These are phyloP conservation scores for Drosophila simulans DNA, from an alignment of 1,140 invertebrate genomes.

Conservation along the genomic window DNA sequence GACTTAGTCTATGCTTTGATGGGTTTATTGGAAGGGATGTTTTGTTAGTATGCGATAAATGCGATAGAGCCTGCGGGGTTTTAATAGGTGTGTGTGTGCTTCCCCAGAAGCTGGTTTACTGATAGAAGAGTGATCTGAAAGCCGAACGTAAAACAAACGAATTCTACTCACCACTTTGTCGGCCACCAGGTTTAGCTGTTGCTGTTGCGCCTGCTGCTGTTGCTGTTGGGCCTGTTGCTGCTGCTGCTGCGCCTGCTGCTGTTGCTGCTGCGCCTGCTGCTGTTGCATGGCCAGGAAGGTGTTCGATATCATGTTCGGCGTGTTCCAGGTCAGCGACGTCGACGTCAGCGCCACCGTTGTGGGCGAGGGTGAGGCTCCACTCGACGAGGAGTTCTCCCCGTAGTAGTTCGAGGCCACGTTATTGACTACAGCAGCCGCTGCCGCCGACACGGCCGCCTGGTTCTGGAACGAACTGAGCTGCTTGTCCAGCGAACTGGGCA, in stretches of 20 bases:
- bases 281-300: conserved; percentile 83
- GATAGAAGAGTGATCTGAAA: conserved; percentile 18
- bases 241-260: conserved; percentile 71
- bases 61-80: conserved; percentile 28
- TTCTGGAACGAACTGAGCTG: conserved; percentile 80
- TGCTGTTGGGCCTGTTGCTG: conserved; percentile 59
- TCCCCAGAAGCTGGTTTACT: conserved; percentile 28
- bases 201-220: conserved; percentile 63
- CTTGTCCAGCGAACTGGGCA: conserved; percentile 78
- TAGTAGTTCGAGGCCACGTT: conserved; percentile 83
- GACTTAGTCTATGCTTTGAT: conserved; percentile 40
- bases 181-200: conserved; percentile 78
- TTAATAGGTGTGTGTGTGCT: conserved; percentile 24
- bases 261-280: conserved; percentile 74
- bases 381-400: conserved; percentile 81
- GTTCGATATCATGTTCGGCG: conserved; percentile 81
- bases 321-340: conserved; percentile 79
- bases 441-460: conserved; percentile 77
- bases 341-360: conserved; percentile 78
- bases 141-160: conserved; percentile 19
- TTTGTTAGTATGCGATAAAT: conserved; percentile 44
- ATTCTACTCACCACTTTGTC: conserved; percentile 79
- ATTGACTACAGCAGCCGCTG: conserved; percentile 72
- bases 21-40: conserved; percentile 5
- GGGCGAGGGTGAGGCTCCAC: conserved; percentile 78